phyloP scores from a whole-genome alignment of 2,888 invertebrate species.

The Halocaridina rubra region DNA sequence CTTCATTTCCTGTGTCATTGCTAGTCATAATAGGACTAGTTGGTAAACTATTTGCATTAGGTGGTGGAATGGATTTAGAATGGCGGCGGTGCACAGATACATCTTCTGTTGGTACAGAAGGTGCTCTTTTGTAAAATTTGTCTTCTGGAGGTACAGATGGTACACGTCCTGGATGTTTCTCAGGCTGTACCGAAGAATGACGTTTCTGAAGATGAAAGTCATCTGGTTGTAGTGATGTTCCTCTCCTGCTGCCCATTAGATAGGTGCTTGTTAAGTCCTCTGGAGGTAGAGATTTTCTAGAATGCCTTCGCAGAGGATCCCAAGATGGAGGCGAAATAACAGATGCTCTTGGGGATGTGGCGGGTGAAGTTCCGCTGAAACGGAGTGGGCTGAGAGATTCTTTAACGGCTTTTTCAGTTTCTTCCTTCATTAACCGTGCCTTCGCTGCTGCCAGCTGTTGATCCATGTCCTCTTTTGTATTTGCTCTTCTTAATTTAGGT shows the following conservation, averaged over 20 bases:
- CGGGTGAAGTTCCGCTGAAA: slow-evolving; percentile 9
- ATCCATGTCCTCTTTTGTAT: slow-evolving; percentile 56
- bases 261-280: slow-evolving; percentile 9
- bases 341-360: slow-evolving; percentile 36
- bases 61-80: not conserved
- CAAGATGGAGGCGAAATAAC: slow-evolving; percentile 35
- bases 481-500: slow-evolving; percentile 46
- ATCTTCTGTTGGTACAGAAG: slow-evolving; percentile 39
- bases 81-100: not conserved
- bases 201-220: not conserved
- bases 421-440: slow-evolving; percentile 59
- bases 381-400: slow-evolving; percentile 44
- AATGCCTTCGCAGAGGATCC: slow-evolving; percentile 27
- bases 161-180: not conserved
- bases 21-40: not conserved
- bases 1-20: not conserved
- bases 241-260: slow-evolving; percentile 28
- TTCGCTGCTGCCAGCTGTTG: slow-evolving; percentile 63
- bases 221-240: slow-evolving; percentile 48
- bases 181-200: slow-evolving; percentile 6
- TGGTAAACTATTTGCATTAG: not conserved
- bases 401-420: slow-evolving; percentile 17
- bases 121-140: slow-evolving; percentile 10
- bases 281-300: slow-evolving; percentile 40
- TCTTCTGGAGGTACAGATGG: slow-evolving; percentile 28